A percentile compares a stretch with the other conserved stretches of the same genome.
These are phyloP conservation scores for Antheraea mylitta DNA, from an alignment of 1,140 invertebrate genomes.

Conservation along the genomic window DNA sequence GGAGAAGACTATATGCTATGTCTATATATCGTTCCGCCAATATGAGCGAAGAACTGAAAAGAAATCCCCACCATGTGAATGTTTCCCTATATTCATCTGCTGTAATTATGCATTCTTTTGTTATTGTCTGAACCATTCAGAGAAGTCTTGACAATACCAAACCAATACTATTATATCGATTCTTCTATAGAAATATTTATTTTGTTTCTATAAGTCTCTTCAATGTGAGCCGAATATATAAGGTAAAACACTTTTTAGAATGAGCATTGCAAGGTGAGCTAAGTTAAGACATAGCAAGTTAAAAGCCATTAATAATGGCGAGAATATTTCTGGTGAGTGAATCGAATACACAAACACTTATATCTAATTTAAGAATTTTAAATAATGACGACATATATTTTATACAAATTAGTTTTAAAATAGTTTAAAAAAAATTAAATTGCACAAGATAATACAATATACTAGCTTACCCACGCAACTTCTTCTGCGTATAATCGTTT, in stretches of 20 bases:
- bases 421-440: too few species aligned
- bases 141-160: constrained; percentile 50
- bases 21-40: too few species aligned
- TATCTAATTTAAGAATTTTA: too few species aligned
- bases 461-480: too few species aligned
- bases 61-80: constrained; percentile 6
- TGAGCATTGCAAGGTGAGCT: constrained; percentile 38
- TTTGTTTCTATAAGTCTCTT: constrained; percentile 44
- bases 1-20: too few species aligned
- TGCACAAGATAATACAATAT: too few species aligned
- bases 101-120: constrained; percentile 65
- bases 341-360: constrained; percentile 5
- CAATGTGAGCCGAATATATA: constrained; percentile 55
- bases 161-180: constrained; percentile 29
- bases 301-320: constrained; percentile 29
- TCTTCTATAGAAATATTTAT: constrained; percentile 44
- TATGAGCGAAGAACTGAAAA: too few species aligned
- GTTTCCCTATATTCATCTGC: constrained; percentile 16
- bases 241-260: constrained; percentile 35
- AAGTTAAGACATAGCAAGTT: constrained; percentile 19
- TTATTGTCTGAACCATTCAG: constrained; percentile 49
- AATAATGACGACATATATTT: too few species aligned
- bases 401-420: too few species aligned
- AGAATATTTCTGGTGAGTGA: constrained; percentile 40
- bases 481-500: too few species aligned